Conservation (phyloP, 2,113 vertebrate genomes). For the Hippolais icterina region DNA sequence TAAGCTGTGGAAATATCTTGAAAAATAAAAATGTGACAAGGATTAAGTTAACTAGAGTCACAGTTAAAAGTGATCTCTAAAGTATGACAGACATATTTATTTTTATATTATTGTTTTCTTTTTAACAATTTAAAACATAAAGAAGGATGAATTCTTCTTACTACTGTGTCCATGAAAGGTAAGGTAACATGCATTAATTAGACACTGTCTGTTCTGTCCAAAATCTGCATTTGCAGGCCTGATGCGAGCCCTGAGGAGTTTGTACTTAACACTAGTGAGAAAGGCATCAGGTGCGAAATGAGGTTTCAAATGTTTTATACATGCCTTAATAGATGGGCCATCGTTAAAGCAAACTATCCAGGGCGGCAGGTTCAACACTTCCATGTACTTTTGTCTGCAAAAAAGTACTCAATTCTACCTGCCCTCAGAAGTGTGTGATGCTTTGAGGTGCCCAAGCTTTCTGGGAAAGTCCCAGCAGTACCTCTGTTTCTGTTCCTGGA, state of each 20-base stretch:
- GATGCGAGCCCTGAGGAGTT: neutral
- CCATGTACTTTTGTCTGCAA: neutral
- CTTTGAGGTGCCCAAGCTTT: neutral
- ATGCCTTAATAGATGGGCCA: neutral
- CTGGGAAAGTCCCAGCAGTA: neutral
- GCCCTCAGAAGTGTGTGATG: neutral
- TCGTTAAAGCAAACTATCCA: rapidly evolving
- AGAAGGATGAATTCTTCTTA: neutral
- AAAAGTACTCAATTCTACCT: neutral
- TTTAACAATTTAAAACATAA: neutral
- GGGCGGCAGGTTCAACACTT: neutral
- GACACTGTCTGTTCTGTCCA: neutral
- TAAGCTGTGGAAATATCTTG: neutral
- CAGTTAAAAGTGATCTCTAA: neutral
- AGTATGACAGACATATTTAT: neutral
- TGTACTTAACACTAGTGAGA: neutral
- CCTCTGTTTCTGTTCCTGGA: neutral
- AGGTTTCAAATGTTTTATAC: neutral
- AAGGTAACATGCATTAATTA: neutral
- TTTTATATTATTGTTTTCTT: neutral
- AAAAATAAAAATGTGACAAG: neutral
- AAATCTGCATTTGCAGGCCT: neutral
- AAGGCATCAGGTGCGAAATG: neutral
- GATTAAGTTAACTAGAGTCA: neutral
- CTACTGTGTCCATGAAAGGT: neutral